phyloP scores from a whole-genome alignment of 2,888 invertebrate species.

The Germaria angustata region DNA sequence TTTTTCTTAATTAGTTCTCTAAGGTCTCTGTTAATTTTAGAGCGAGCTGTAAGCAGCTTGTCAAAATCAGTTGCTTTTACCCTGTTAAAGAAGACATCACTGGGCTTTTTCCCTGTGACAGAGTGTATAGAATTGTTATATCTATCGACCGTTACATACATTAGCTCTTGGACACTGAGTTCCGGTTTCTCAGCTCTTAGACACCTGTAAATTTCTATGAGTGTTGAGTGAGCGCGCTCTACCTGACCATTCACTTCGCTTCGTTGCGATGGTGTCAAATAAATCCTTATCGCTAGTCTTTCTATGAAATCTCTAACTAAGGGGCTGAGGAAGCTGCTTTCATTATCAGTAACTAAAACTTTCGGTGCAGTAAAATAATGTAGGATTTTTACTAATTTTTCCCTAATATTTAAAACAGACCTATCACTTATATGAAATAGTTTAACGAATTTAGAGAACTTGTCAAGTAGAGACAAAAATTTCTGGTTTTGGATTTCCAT shows the following conservation, averaged over 20 bases:
- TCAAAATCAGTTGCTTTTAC: no score
- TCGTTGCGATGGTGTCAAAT: slow-evolving; percentile 50
- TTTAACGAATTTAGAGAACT: no score
- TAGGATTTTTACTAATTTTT: slow-evolving; percentile 53
- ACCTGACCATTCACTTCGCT: slow-evolving; percentile 67
- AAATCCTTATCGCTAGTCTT: no score
- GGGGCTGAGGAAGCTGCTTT: slow-evolving; percentile 58
- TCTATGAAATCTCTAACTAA: slow-evolving; percentile 27
- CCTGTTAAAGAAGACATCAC: no score
- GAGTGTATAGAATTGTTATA: slow-evolving; percentile 67
- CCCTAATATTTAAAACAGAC: slow-evolving; percentile 41
- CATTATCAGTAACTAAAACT: slow-evolving; percentile 58
- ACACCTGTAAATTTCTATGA: slow-evolving; percentile 64
- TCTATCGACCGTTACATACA: slow-evolving; percentile 57
- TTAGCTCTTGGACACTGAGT: slow-evolving; percentile 17
- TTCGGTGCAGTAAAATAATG: slow-evolving; percentile 57
- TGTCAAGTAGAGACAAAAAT: slow-evolving; percentile 53
- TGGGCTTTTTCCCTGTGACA: no score
- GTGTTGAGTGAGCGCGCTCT: slow-evolving; percentile 61
- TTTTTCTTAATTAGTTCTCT: no score
- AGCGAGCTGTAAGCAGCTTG: no score
- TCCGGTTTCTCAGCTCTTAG: slow-evolving; percentile 48
- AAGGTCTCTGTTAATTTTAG: no score
- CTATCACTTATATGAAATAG: slow-evolving; percentile 35
- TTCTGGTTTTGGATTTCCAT: slow-evolving; percentile 58